Base-by-base conservation (phyloP, 2,113 vertebrate species). In the Apus apus region DNA sequence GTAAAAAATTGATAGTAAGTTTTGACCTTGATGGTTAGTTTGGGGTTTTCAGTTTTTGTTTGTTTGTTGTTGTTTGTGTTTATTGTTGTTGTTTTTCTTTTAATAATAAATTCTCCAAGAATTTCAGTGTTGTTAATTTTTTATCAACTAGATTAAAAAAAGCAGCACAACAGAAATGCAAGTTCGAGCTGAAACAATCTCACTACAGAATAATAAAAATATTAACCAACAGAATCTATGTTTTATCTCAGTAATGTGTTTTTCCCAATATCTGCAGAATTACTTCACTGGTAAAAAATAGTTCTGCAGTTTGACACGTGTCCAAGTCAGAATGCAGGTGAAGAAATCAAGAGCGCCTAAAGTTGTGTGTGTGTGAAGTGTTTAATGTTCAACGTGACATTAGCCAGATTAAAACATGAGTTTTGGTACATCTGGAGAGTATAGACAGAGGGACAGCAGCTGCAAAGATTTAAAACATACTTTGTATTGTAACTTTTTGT, bases 281-380 rank as follows among this genome's bases (percentile, higher is more conserved):
- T 29, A 74, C 38, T 74, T 0, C 0, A 64, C 46, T 58, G 20
- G 32, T 82, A 64, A 95, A 86, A 96, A 85, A 30, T 3, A 45
- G 15, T 23, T 56, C 46, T 78, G 45, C 80, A 85, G 64, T 66
- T 62, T 85, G 90, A 93, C 14, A 13, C 36, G 46, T 8, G 12
- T 81, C 57, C 76, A 92, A 89, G 20, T 62, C 70, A 87, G 80
- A 90, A 91, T 27, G 32, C 50, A 85, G 68, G 61, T 94, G 94
- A 97, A 94, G 83, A 96, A 95, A 86, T 58, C 57, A 95, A 88
- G 89, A 81, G 13, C 60, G 22, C 40, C 48, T 83, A 71, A 65
- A 83, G 1, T 4, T 61, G 8, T 66, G 11, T 48, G 17, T 34
- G 10, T 79, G 12, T 85, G 87, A 90, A 78, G 72, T 87, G 36